These are phyloP conservation scores for Dromiciops gliroides DNA, from an alignment of 2,113 vertebrate genomes.

Conservation along the genomic window DNA sequence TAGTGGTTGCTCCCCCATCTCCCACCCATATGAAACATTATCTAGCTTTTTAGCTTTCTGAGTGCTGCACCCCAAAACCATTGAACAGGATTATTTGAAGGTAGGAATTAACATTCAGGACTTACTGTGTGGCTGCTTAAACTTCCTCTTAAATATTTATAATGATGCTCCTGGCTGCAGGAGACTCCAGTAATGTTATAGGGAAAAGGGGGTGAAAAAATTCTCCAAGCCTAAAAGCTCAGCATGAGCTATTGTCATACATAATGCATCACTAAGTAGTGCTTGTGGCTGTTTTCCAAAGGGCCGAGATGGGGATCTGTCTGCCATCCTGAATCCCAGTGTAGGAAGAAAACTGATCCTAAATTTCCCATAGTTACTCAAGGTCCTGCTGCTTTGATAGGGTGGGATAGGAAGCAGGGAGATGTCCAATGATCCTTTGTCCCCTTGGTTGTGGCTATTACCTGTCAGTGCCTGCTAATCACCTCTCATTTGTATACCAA, in stretches of 20 bases:
- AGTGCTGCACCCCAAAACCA: conserved; percentile 39
- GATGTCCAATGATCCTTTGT: neutral
- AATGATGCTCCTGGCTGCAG: conserved; percentile 8
- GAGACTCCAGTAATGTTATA: conserved; percentile 36
- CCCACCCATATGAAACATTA: neutral
- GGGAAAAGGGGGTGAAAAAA: neutral
- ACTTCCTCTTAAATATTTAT: conserved; percentile 73
- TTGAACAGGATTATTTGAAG: conserved; percentile 46
- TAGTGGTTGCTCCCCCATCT: neutral
- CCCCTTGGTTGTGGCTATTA: neutral
- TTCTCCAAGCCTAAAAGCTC: conserved; percentile 56
- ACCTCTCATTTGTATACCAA: neutral
- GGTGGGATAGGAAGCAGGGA: neutral
- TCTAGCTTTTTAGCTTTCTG: conserved; percentile 41
- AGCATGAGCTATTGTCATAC: conserved; percentile 42
- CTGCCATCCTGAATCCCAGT: neutral
- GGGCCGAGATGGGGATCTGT: neutral
- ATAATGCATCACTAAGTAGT: conserved; percentile 64
- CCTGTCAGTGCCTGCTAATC: neutral
- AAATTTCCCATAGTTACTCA: neutral
- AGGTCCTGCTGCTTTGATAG: neutral
- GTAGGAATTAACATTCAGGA: conserved; percentile 53
- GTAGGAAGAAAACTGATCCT: neutral
- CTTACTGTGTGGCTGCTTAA: conserved; percentile 30
- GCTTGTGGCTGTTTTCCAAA: conserved; percentile 14